phyloP scores from a whole-genome alignment of 2,797 vertebrate genomes.

The Falco berigora region DNA sequence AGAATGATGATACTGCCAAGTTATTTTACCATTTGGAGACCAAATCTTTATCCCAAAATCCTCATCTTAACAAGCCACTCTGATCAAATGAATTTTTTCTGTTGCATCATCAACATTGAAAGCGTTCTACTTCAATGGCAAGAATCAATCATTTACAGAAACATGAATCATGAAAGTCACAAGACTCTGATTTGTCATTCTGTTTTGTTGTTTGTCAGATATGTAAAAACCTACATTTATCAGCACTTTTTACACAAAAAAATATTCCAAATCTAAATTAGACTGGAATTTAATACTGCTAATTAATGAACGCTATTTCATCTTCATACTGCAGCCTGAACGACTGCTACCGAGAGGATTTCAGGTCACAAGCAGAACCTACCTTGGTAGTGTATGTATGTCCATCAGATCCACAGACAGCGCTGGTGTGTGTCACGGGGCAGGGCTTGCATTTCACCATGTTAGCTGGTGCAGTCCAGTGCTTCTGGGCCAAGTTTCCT shows the following conservation, averaged over 20 bases:
- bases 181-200: not conserved
- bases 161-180: not conserved
- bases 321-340: fast-evolving
- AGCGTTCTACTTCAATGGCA: not conserved
- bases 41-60: not conserved
- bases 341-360: no score
- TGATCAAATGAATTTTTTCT: not conserved
- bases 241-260: not conserved
- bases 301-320: fast-evolving
- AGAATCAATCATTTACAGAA: not conserved
- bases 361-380: not conserved
- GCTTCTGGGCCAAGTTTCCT: slow-evolving; percentile 80
- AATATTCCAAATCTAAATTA: fast-evolving
- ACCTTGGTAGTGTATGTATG: slow-evolving; percentile 84
- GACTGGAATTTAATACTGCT: not conserved
- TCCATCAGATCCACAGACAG: slow-evolving; percentile 90
- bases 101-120: not conserved
- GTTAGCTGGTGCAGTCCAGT: slow-evolving; percentile 76
- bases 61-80: not conserved
- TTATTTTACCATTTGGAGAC: not conserved
- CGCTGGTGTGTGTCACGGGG: slow-evolving; percentile 60
- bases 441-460: slow-evolving; percentile 85
- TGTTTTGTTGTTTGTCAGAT: not conserved
- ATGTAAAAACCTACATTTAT: not conserved
- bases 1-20: not conserved